Conservation (phyloP, 2,797 vertebrate genomes). For the Megalops cyprinoides region DNA sequence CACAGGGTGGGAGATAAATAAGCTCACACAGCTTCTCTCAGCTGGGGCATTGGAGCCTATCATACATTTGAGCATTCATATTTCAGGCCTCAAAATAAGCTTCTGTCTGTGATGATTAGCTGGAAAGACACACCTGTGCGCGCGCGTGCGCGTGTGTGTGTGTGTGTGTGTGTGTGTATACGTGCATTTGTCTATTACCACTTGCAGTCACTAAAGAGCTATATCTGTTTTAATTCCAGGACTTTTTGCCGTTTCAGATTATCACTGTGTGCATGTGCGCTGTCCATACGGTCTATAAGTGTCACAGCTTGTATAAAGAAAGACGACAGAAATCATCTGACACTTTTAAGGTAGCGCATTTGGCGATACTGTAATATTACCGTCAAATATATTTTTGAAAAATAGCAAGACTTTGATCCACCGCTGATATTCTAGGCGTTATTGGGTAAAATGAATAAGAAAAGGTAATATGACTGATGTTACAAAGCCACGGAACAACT, state of each 20-base stretch:
- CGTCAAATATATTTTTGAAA: too few relatives aligned
- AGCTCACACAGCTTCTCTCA: constrained; percentile 60
- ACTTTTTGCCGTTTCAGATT: too few relatives aligned
- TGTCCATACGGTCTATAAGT: too few relatives aligned
- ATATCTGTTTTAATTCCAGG: constrained; percentile 48
- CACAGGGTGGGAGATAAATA: constrained; percentile 71
- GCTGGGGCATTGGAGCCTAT: constrained; percentile 65
- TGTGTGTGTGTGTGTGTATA: constrained; percentile 20
- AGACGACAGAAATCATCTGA: not conserved
- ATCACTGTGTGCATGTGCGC: not conserved
- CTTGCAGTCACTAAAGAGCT: not conserved
- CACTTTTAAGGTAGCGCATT: not conserved
- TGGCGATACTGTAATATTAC: too few relatives aligned
- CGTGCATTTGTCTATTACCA: constrained; percentile 41
- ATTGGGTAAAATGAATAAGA: not conserved
- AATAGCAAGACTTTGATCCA: not conserved
- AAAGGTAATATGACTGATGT: not conserved
- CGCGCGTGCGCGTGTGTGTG: not conserved
- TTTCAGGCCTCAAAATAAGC: constrained; percentile 65
- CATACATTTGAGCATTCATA: constrained; percentile 67
- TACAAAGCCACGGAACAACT: not conserved
- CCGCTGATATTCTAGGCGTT: not conserved
- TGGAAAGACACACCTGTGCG: not conserved
- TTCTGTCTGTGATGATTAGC: constrained; percentile 71
- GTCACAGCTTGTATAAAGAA: too few relatives aligned